phyloP scores from a whole-genome alignment of 2,113 vertebrate species.

The Sceloporus tristichus region DNA sequence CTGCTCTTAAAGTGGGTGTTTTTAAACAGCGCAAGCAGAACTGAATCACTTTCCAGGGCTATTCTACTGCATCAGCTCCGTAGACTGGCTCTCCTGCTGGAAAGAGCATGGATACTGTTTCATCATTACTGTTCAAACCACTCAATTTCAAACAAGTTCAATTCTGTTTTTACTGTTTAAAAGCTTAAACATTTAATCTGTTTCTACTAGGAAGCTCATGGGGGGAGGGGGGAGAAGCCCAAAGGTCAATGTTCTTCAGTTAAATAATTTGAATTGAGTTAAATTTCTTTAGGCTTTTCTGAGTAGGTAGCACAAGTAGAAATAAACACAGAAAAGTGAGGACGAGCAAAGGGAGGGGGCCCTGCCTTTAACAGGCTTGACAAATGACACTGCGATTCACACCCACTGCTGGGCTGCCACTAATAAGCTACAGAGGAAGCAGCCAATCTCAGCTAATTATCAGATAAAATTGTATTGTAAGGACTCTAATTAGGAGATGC shows the following conservation, averaged over 20 bases:
- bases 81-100: constrained; percentile 53
- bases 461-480: constrained; percentile 94
- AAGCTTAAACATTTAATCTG: constrained; percentile 68
- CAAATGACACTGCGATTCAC: constrained; percentile 87
- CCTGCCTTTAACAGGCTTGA: constrained; percentile 78
- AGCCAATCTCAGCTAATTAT: constrained; percentile 97
- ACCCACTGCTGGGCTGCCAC: constrained; percentile 89
- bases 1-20: constrained; percentile 62
- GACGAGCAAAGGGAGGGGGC: constrained; percentile 68
- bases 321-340: constrained; percentile 70
- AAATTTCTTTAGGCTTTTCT: constrained; percentile 67
- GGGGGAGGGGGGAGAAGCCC: constrained; percentile 14
- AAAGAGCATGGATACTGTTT: constrained; percentile 59
- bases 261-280: constrained; percentile 57
- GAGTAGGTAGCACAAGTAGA: constrained; percentile 63
- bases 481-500: constrained; percentile 95
- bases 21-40: constrained; percentile 48
- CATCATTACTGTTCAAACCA: constrained; percentile 63
- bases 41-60: constrained; percentile 65
- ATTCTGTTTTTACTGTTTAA: constrained; percentile 56
- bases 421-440: constrained; percentile 93
- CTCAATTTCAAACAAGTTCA: constrained; percentile 62
- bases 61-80: constrained; percentile 30
- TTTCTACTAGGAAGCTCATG: constrained; percentile 55
- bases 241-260: constrained; percentile 55